Conservation (phyloP, 2,888 invertebrate species). For the Melanchra persicariae region DNA sequence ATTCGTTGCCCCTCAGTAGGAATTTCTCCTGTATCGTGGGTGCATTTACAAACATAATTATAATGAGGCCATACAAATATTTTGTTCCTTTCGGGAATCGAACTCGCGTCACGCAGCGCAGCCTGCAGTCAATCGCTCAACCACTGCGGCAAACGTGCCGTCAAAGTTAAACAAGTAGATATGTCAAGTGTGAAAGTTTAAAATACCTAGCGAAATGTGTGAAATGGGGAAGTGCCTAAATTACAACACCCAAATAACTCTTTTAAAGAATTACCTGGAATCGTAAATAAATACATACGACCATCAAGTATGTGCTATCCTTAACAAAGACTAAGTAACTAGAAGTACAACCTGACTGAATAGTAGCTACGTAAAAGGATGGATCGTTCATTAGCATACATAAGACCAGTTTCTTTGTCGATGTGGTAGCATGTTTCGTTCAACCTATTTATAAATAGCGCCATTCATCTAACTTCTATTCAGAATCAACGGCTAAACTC, state of each 20-base stretch:
- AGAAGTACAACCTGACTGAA: neutral
- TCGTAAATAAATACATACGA: neutral
- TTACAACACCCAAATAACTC: neutral
- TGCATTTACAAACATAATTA: too few species aligned
- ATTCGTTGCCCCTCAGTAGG: too few species aligned
- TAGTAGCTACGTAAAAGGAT: neutral
- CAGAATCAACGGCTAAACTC: conserved; percentile 24
- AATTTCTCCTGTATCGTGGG: too few species aligned
- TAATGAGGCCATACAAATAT: too few species aligned
- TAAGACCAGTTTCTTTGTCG: conserved; percentile 29
- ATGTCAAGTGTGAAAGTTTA: too few species aligned
- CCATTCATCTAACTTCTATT: conserved; percentile 39
- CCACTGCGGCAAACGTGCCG: too few species aligned
- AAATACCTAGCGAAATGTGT: too few species aligned
- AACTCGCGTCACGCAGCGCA: too few species aligned
- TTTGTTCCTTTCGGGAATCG: too few species aligned
- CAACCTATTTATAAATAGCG: conserved; percentile 10
- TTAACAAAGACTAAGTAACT: neutral
- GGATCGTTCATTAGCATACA: conserved; percentile 43
- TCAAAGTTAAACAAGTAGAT: too few species aligned
- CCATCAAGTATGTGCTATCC: neutral
- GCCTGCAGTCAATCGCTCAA: too few species aligned
- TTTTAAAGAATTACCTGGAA: neutral
- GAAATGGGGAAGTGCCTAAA: neutral
- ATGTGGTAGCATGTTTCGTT: neutral